Percentiles rank a stretch among this genome's conserved stretches.
Evolutionary conservation across 2,797 vertebrate genomes (phyloP).

Genomic region (Phyllotis vaccarum): DNA sequence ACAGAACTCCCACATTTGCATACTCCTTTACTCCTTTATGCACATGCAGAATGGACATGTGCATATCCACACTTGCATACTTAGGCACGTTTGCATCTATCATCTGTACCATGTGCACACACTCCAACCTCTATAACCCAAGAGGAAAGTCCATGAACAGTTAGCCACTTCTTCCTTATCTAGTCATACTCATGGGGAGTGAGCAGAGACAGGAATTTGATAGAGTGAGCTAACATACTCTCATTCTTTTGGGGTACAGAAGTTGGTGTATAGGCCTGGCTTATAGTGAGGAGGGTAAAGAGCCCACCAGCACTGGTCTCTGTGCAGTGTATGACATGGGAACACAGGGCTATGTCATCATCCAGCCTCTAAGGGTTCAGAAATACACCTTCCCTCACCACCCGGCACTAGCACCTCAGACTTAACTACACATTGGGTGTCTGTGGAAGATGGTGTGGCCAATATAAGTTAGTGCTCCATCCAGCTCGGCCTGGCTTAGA

Average conservation of each 20-base stretch:
- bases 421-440: neutral
- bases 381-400: no score
- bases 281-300: neutral
- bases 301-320: neutral
- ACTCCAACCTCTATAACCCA: neutral
- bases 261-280: neutral
- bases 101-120: neutral
- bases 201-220: conserved; percentile 54
- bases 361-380: neutral
- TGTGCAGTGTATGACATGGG: neutral
- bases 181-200: conserved; percentile 59
- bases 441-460: neutral
- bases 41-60: neutral
- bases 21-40: neutral
- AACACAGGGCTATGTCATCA: neutral
- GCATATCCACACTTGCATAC: neutral
- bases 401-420: neutral
- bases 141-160: neutral
- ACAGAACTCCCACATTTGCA: neutral
- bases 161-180: neutral
- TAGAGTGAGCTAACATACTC: neutral
- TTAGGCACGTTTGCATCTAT: neutral
- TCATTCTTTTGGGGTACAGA: neutral
- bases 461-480: neutral
- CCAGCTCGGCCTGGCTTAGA: neutral